Percentiles rank a stretch among this genome's conserved stretches.
These are phyloP conservation scores for Epizoanthus ramosus DNA, from an alignment of 92 coral and sea anemone species.

Conservation along the genomic window DNA sequence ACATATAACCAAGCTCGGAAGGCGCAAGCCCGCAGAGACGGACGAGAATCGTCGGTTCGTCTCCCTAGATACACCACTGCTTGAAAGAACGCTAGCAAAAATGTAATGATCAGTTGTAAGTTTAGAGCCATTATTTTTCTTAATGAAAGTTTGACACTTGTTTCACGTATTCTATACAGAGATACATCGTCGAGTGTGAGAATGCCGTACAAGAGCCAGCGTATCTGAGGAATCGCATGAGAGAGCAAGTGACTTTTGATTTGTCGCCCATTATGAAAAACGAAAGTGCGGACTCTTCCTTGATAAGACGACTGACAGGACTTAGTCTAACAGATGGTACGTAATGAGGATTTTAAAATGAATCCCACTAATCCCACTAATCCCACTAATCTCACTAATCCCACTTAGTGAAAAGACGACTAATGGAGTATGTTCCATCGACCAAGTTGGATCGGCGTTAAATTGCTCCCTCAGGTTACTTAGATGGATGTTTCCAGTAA, in stretches of 20 bases:
- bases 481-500: no score
- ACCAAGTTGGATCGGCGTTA: no score
- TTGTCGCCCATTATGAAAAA: conserved; percentile 79
- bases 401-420: no score
- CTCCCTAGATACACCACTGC: no score
- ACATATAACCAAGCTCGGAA: no score
- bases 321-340: conserved; percentile 2
- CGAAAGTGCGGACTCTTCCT: background rate
- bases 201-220: conserved; percentile 70
- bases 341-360: background rate
- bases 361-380: no score
- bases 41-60: no score
- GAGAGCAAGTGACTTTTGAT: conserved; percentile 74
- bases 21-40: no score
- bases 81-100: background rate
- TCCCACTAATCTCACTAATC: no score
- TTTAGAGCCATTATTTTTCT: background rate
- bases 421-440: no score
- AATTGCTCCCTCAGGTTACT: no score
- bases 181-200: conserved; percentile 77
- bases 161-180: conserved; percentile 39
- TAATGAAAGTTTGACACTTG: no score
- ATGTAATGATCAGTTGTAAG: background rate
- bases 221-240: conserved; percentile 71
- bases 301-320: background rate